Conservation (phyloP, 2,113 vertebrate species). For the Etheostoma cragini region DNA sequence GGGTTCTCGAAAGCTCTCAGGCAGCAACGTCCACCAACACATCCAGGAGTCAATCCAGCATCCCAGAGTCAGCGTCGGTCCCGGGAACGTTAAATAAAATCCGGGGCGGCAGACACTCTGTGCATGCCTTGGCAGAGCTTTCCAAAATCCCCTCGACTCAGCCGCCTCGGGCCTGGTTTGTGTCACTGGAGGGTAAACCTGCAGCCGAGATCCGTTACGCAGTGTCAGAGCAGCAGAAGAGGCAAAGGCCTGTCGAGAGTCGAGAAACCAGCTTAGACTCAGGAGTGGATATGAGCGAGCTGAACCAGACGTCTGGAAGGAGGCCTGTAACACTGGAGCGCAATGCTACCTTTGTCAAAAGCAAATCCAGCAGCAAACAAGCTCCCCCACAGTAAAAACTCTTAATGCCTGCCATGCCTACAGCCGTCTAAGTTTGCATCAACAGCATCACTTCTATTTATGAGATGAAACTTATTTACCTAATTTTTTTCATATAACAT, state of each 20-base stretch:
- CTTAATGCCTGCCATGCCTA: background rate
- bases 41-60: constrained; percentile 82
- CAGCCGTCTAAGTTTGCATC: background rate
- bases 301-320: constrained; percentile 73
- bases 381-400: constrained; percentile 24
- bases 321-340: constrained; percentile 83
- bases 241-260: constrained; percentile 86
- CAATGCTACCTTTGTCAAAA: constrained; percentile 90
- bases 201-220: constrained; percentile 90
- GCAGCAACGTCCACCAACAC: constrained; percentile 73
- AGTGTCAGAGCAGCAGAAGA: constrained; percentile 89
- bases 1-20: constrained; percentile 68
- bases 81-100: constrained; percentile 90
- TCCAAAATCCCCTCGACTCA: constrained; percentile 86
- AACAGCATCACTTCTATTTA: background rate
- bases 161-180: constrained; percentile 92
- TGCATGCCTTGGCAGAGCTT: constrained; percentile 85
- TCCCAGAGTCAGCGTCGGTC: constrained; percentile 91
- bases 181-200: constrained; percentile 92
- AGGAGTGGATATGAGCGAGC: constrained; percentile 94
- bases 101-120: constrained; percentile 79
- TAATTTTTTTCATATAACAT: background rate
- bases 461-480: background rate
- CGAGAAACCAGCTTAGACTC: constrained; percentile 93
- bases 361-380: constrained; percentile 81